A percentile compares a stretch with the other conserved stretches of the same genome.
phyloP scores from a whole-genome alignment of 1,140 invertebrate species.

The Diorhabda elongata region DNA sequence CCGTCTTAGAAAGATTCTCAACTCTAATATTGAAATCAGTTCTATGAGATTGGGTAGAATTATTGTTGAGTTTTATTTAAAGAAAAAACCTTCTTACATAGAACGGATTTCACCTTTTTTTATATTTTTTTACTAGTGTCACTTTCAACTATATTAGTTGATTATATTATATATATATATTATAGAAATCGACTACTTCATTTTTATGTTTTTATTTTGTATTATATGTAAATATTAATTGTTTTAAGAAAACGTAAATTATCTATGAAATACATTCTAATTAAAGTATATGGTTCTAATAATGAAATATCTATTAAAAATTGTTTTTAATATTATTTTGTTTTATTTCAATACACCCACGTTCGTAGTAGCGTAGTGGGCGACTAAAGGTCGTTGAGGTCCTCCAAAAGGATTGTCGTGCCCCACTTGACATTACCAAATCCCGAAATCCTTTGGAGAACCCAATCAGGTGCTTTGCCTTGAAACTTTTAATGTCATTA shows the following conservation, averaged over 20 bases:
- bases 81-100: background rate
- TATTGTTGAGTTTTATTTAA: background rate
- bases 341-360: constrained; percentile 4
- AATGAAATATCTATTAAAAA: constrained; percentile 17
- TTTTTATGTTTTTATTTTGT: constrained; percentile 16
- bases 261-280: constrained; percentile 15
- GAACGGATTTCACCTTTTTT: background rate
- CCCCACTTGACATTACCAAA: no score
- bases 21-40: background rate
- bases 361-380: no score
- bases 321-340: constrained; percentile 11
- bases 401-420: no score
- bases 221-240: constrained; percentile 16
- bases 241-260: constrained; percentile 13
- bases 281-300: constrained; percentile 19
- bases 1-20: no score
- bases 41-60: background rate
- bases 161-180: background rate
- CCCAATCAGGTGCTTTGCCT: no score
- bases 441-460: no score
- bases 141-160: constrained; percentile 16
- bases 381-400: no score
- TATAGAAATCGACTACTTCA: constrained; percentile 8
- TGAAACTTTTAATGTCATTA: no score
- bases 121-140: constrained; percentile 5